Evolutionary conservation across 2,797 vertebrate genomes (phyloP), one percentile per base, ranked within the genome.

Genomic region (Paguma larvata): DNA sequence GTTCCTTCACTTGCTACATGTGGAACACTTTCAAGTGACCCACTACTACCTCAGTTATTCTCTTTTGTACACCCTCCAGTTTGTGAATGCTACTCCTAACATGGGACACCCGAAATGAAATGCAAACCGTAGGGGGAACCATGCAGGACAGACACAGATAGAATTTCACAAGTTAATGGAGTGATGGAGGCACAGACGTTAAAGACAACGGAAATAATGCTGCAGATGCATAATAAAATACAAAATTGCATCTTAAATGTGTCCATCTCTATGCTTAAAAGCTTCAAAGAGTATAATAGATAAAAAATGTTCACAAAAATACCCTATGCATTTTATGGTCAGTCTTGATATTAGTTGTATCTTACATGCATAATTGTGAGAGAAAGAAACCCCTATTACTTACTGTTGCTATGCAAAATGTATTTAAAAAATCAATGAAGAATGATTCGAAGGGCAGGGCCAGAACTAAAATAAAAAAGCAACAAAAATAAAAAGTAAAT

Each of bases 391-490:
- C 67, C 97, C 93, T 98, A 96, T 96, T 98, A 98, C 98, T 98
- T 98, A 98, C 98, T 96, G 96, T 98, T 95, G 91, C 94, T 97
- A 97, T 90, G 85, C 63, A 98, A 98, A 96, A 96, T 78, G 96
- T 63, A 97, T 19, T 19, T 65, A 6, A 96, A 95, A 96, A 95
- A 68, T 80, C 99, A 99, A 97, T 99, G 98, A 97, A 99, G 98
- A 98, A 99, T 98, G 98, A 99, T 99, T 96, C 98, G 98, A 97
- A 99, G 98, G 98, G 98, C 98, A 98, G 98, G 98, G 98, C 98
- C 99, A 98, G 98, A 48, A 98, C 99, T 99, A 98, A 91, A 98
- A 98, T 92, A 93, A 90, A 92, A 97, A 15, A 65, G 44, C 85
- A 93, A 95, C 82, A 94, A 93, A 96, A 91, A 70, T 63, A 14